Percentiles rank a stretch among this genome's conserved stretches.
Evolutionary conservation across 2,888 invertebrate species (phyloP).

Genomic region (Tetragonula carbonaria): DNA sequence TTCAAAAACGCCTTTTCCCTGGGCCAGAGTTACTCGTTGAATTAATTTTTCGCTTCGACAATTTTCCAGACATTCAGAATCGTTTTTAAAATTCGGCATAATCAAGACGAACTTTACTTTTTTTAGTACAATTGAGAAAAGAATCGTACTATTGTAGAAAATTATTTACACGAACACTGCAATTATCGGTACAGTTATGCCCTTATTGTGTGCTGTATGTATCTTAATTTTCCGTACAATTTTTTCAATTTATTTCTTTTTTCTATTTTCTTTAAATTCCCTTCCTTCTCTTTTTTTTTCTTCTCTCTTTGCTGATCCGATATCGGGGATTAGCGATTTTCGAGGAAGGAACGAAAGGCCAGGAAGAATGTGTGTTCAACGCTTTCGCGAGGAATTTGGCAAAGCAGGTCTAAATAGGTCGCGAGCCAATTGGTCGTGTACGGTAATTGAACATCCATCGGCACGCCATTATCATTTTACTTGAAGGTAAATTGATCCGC

Average conservation of each 20-base stretch:
- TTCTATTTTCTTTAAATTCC: no score
- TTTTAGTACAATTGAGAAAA: no score
- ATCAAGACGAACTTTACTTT: no score
- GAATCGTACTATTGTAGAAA: background rate
- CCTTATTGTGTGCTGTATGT: background rate
- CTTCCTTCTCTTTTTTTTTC: background rate
- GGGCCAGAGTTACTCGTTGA: no score
- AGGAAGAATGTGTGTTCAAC: background rate
- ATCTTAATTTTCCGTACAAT: background rate
- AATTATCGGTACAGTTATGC: background rate
- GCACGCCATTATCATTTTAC: background rate
- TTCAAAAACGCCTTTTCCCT: no score
- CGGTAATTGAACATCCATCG: constrained; percentile 29
- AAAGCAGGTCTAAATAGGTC: background rate
- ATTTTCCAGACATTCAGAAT: no score
- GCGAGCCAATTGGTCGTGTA: background rate
- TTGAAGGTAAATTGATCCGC: background rate
- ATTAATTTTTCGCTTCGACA: no score
- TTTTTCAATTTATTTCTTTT: background rate
- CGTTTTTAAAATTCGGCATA: no score
- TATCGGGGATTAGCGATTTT: background rate
- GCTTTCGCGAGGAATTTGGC: background rate
- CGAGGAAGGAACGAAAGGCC: background rate
- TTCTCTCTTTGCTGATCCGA: background rate
- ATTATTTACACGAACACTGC: background rate